These are phyloP conservation scores for Anabacerthia variegaticeps DNA, from an alignment of 2,797 vertebrate species.

Conservation along the genomic window DNA sequence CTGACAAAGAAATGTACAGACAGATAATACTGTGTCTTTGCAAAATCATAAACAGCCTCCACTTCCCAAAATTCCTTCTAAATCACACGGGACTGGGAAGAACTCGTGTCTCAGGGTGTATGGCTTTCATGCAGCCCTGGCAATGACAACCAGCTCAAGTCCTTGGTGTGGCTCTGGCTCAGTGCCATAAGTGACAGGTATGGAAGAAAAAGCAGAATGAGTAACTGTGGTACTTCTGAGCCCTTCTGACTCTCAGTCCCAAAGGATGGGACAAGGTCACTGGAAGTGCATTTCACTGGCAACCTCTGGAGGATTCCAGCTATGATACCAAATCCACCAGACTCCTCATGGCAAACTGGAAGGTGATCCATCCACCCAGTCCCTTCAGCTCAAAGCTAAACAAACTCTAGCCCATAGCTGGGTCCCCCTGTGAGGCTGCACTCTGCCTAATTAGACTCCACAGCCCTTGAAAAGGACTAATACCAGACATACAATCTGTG, in stretches of 20 bases:
- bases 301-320: neutral
- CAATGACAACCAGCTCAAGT: neutral
- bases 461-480: neutral
- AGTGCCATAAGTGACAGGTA: rapidly evolving
- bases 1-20: neutral
- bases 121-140: neutral
- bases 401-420: neutral
- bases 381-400: neutral
- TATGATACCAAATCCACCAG: neutral
- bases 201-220: neutral
- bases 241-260: neutral
- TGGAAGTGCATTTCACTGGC: neutral
- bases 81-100: neutral
- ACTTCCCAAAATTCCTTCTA: neutral
- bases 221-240: neutral
- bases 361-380: neutral
- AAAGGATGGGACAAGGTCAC: neutral
- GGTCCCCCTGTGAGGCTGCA: neutral
- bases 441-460: neutral
- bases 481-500: rapidly evolving
- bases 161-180: neutral
- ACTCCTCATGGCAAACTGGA: neutral
- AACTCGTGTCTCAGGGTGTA: neutral
- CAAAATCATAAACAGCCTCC: neutral
- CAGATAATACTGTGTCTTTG: neutral